Evolutionary conservation across 2,113 vertebrate genomes (phyloP), one percentile per base, ranked within the genome.

Genomic region (Bubo blakistoni): DNA sequence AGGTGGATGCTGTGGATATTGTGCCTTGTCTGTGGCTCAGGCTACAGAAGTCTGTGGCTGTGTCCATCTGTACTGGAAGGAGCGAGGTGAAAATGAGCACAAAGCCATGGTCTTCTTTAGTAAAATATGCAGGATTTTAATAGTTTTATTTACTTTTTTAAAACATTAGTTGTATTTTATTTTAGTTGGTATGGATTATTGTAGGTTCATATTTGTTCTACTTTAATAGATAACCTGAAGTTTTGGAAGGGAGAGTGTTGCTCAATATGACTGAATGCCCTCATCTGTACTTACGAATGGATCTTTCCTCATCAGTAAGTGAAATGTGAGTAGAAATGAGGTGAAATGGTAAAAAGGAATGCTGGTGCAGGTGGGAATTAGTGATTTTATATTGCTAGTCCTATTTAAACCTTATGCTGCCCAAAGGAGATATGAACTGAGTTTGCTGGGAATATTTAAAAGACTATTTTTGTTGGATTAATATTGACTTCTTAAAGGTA

Each of bases 1-100:
- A 90, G 97, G 98, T 66, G 98, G 97, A 26, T 97, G 95, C 57
- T 57, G 97, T 98, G 95, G 90, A 97, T 96, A 42, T 27, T 63
- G 36, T 47, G 27, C 27, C 11, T 70, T 73, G 11, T 52, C 40
- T 32, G 7, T 52, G 40, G 25, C 21, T 34, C 15, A 34, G 51
- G 38, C 30, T 26, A 27, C 46, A 59, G 30, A 71, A 42, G 16
- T 22, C 54, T 3, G 0, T 70, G 62, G 13, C 26, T 81, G 25
- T 32, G 52, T 76, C 29, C 34, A 4, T 49, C 52, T 51, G 7
- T 7, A 3, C 44, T 67, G 46, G 25, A 61, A 66, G n/a, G 34
- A 81, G 32, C 26, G n/a, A 65, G 29, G 30, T 11, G 16, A 62
- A 10, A 71, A 70, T 25, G 69, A 47, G 34, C 26, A 58, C 26